A percentile compares a stretch with the other conserved stretches of the same genome.
Conservation (phyloP, 2,888 invertebrate genomes). For the Neocrepidodera transversa region DNA sequence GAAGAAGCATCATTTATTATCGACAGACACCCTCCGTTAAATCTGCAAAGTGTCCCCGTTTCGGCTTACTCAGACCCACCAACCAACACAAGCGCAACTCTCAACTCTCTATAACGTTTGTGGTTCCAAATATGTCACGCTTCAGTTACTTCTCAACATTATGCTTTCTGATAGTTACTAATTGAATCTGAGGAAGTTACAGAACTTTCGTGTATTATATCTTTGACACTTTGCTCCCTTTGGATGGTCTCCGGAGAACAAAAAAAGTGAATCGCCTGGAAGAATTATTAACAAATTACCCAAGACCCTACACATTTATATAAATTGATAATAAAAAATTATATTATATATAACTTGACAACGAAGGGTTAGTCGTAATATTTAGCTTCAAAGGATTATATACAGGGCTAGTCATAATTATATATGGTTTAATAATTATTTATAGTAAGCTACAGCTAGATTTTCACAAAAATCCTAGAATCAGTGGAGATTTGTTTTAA, state of each 20-base stretch:
- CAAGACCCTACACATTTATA: too few species aligned
- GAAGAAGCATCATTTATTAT: constrained; percentile 27
- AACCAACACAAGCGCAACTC: constrained; percentile 18
- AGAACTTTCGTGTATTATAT: constrained; percentile 16
- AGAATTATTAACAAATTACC: too few species aligned
- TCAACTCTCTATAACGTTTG: constrained; percentile 31
- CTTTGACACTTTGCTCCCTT: constrained; percentile 5
- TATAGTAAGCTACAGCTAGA: too few species aligned
- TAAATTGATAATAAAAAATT: too few species aligned
- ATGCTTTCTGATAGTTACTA: constrained; percentile 38
- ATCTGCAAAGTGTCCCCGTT: constrained; percentile 26
- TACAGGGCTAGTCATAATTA: too few species aligned
- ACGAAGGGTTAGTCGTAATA: too few species aligned
- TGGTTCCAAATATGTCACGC: constrained; percentile 40
- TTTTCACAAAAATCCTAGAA: too few species aligned
- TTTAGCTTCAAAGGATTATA: too few species aligned
- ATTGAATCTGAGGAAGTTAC: constrained; percentile 34
- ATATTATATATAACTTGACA: too few species aligned
- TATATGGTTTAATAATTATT: too few species aligned
- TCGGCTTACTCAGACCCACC: constrained; percentile 24
- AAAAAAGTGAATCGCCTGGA: too few species aligned
- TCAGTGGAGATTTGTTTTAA: too few species aligned
- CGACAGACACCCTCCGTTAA: constrained; percentile 19
- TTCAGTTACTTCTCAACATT: constrained; percentile 36
- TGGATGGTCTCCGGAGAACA: not conserved